Conservation (phyloP, 2,797 vertebrate species). For the Amphiprion clarkii region DNA sequence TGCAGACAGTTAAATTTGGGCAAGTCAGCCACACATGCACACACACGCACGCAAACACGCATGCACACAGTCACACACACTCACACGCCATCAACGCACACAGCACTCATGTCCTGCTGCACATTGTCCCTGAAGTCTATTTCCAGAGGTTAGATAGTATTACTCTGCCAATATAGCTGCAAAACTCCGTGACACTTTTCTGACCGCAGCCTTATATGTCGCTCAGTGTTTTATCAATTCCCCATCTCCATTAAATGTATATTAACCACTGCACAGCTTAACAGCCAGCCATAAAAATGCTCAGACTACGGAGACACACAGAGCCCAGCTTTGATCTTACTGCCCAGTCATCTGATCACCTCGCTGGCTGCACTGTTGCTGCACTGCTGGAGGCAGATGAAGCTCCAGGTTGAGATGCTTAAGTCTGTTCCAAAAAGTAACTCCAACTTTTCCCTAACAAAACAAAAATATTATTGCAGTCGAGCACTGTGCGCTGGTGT, state of each 20-base stretch:
- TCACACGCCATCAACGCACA: slow-evolving; percentile 22
- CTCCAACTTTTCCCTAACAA: not conserved
- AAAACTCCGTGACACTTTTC: slow-evolving; percentile 70
- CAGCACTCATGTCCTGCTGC: slow-evolving; percentile 60
- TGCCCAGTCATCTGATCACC: slow-evolving; percentile 61
- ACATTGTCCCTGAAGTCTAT: slow-evolving; percentile 82
- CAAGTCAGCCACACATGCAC: slow-evolving; percentile 20
- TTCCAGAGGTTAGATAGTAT: slow-evolving; percentile 77
- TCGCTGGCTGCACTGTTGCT: slow-evolving; percentile 35
- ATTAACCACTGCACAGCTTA: slow-evolving; percentile 64
- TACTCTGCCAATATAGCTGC: slow-evolving; percentile 72
- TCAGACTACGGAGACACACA: slow-evolving; percentile 50
- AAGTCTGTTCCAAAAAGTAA: slow-evolving; percentile 25
- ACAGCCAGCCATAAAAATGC: slow-evolving; percentile 71
- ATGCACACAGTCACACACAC: slow-evolving; percentile 11
- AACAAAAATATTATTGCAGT: slow-evolving; percentile 5
- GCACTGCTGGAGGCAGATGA: slow-evolving; percentile 48
- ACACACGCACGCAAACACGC: slow-evolving; percentile 36
- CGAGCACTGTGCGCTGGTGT: slow-evolving; percentile 3
- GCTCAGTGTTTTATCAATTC: slow-evolving; percentile 70
- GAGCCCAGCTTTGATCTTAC: slow-evolving; percentile 56
- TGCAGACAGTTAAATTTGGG: slow-evolving; percentile 79
- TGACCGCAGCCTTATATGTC: slow-evolving; percentile 51
- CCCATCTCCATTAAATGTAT: slow-evolving; percentile 60
- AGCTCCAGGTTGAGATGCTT: slow-evolving; percentile 37